Conservation (phyloP, 2,888 invertebrate species). For the Chaetoderma sp. region DNA sequence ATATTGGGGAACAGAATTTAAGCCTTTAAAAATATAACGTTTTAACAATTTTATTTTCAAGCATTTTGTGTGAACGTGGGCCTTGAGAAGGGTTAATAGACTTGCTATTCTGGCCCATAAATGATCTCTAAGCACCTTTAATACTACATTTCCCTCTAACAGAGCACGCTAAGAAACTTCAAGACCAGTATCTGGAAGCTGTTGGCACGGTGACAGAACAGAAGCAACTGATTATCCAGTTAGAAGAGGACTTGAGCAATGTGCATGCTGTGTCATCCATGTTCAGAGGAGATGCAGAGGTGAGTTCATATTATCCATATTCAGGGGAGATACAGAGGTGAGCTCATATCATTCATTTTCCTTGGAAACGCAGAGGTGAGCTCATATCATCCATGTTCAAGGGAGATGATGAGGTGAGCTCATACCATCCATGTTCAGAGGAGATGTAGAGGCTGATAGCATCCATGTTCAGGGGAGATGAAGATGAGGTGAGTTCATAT, state of each 20-base stretch:
- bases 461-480: too few relatives aligned
- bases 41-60: too few relatives aligned
- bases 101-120: too few relatives aligned
- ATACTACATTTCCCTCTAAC: too few relatives aligned
- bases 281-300: conserved; percentile 70
- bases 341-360: not conserved
- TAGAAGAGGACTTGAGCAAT: conserved; percentile 69
- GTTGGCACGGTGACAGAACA: conserved; percentile 64
- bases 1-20: too few relatives aligned
- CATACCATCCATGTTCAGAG: not conserved
- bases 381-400: not conserved
- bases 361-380: not conserved
- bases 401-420: not conserved
- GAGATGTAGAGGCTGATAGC: too few relatives aligned
- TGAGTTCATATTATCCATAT: conserved; percentile 11
- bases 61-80: too few relatives aligned
- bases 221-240: conserved; percentile 65
- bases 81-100: too few relatives aligned
- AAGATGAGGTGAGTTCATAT: too few relatives aligned
- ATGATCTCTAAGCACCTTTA: too few relatives aligned
- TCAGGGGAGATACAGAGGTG: not conserved
- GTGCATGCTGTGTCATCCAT: conserved; percentile 69
- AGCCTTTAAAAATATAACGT: too few relatives aligned
- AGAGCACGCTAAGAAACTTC: conserved; percentile 55
- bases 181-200: conserved; percentile 60